Conservation (phyloP, 2,797 vertebrate species). For the Bufotes viridis region DNA sequence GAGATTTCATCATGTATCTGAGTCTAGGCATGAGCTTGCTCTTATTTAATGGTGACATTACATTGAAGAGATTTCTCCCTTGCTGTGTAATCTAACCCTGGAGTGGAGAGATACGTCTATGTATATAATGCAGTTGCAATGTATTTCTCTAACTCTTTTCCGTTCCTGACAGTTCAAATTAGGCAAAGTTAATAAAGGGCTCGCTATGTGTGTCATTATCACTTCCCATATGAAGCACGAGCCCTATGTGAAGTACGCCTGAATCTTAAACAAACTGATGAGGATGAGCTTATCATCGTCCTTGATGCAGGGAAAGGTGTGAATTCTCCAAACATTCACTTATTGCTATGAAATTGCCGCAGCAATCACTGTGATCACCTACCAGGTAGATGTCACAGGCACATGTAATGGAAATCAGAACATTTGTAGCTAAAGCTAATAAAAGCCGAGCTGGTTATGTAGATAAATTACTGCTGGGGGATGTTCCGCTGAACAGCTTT, state of each 20-base stretch:
- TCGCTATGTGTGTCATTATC: slow-evolving; percentile 89
- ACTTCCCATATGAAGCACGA: slow-evolving; percentile 83
- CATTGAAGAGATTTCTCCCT: background rate
- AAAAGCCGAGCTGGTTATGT: slow-evolving; percentile 60
- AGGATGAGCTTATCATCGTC: slow-evolving; percentile 76
- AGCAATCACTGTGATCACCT: slow-evolving; percentile 72
- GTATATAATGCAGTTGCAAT: background rate
- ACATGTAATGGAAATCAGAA: slow-evolving; percentile 70
- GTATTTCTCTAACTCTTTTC: slow-evolving; percentile 42
- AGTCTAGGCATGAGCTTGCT: background rate
- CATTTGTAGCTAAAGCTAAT: slow-evolving; percentile 71
- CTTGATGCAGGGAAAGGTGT: slow-evolving; percentile 77
- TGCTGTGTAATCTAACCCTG: background rate
- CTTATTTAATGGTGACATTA: background rate
- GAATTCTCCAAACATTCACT: slow-evolving; percentile 76
- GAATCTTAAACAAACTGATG: slow-evolving; percentile 74
- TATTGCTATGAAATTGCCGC: slow-evolving; percentile 81
- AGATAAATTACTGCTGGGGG: slow-evolving; percentile 51
- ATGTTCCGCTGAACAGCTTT: slow-evolving; percentile 66
- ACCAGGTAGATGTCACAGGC: slow-evolving; percentile 71
- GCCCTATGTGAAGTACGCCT: slow-evolving; percentile 80
- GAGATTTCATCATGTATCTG: background rate
- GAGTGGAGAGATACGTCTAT: background rate
- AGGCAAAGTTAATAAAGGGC: slow-evolving; percentile 87
- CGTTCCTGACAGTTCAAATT: slow-evolving; percentile 79